phyloP scores from a whole-genome alignment of 2,797 vertebrate species.

The Poecile montanus region DNA sequence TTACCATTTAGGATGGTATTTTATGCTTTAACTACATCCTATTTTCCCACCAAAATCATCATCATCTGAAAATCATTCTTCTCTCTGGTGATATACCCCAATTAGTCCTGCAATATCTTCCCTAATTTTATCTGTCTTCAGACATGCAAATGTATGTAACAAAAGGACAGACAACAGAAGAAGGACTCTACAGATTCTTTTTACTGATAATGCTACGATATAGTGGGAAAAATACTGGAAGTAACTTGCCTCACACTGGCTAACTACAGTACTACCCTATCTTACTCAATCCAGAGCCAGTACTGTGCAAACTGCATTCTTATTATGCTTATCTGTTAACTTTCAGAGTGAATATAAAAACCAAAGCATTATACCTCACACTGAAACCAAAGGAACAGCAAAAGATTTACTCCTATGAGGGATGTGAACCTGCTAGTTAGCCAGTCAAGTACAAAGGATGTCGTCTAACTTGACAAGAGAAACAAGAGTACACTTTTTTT shows the following conservation, averaged over 20 bases:
- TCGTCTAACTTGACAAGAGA: background rate
- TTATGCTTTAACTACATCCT: background rate
- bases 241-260: background rate
- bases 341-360: background rate
- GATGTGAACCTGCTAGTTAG: background rate
- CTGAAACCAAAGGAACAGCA: background rate
- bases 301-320: background rate
- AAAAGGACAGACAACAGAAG: background rate
- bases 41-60: background rate
- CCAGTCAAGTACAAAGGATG: background rate
- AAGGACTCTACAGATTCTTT: background rate
- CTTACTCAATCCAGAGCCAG: background rate
- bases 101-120: background rate
- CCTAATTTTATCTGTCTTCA: conserved; percentile 4
- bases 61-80: background rate
- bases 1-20: background rate
- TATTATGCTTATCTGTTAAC: background rate
- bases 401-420: background rate
- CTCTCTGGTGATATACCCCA: background rate
- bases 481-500: background rate
- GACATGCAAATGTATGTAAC: background rate
- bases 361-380: background rate
- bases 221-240: background rate
- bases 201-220: background rate
- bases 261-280: background rate